These are phyloP conservation scores for Spatulosminthurus flaviceps DNA, from an alignment of 2,888 invertebrate genomes.

Conservation along the genomic window DNA sequence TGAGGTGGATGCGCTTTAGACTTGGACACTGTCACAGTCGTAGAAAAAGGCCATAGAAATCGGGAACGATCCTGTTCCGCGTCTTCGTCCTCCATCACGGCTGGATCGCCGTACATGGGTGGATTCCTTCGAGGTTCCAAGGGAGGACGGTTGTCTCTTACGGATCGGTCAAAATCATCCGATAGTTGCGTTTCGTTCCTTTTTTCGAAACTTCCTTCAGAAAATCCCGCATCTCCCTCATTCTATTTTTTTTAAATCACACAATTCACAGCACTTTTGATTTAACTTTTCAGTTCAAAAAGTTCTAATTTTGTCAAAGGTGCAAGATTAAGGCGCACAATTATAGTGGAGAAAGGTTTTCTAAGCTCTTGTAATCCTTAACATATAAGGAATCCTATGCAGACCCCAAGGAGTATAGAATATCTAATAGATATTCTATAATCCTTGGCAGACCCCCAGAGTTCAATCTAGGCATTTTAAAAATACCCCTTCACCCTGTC, in stretches of 20 bases:
- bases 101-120: conserved; percentile 57
- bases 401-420: too few relatives aligned
- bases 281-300: too few relatives aligned
- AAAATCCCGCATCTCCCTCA: conserved; percentile 2
- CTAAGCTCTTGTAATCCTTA: too few relatives aligned
- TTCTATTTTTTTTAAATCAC: neutral
- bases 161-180: conserved; percentile 54
- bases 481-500: too few relatives aligned
- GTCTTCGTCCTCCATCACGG: conserved; percentile 56
- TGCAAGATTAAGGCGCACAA: too few relatives aligned
- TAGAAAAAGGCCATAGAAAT: conserved; percentile 60
- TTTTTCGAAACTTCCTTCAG: neutral
- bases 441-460: too few relatives aligned
- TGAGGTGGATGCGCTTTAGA: conserved; percentile 1
- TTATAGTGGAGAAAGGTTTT: too few relatives aligned
- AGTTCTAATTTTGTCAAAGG: too few relatives aligned
- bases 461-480: too few relatives aligned
- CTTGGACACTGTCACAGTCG: conserved; percentile 45
- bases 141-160: conserved; percentile 52
- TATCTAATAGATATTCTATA: too few relatives aligned
- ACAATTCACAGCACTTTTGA: too few relatives aligned
- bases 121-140: conserved; percentile 27
- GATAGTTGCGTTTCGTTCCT: conserved; percentile 49
- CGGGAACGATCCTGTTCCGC: conserved; percentile 54
- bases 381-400: too few relatives aligned